phyloP scores from a whole-genome alignment of 2,888 invertebrate species.

The Drosophila nr. fundita region DNA sequence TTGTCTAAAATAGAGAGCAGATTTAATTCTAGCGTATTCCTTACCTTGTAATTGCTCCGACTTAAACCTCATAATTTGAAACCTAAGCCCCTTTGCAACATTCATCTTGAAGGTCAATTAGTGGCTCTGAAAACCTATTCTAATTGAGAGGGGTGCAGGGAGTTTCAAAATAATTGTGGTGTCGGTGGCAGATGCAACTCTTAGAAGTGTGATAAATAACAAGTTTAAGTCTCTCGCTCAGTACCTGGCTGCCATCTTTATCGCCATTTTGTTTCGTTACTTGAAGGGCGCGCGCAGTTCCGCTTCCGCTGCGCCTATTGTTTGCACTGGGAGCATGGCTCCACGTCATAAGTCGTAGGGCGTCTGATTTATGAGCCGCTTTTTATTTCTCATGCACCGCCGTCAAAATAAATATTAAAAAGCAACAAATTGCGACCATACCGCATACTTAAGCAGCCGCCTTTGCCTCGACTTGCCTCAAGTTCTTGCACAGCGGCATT shows the following conservation, averaged over 20 bases:
- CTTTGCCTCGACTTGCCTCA: conserved; percentile 18
- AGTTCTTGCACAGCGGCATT: conserved; percentile 29
- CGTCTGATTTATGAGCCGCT: conserved; percentile 72
- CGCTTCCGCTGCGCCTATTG: conserved; percentile 60
- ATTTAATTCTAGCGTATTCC: background rate
- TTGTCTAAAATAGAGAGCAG: background rate
- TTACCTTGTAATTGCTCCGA: background rate
- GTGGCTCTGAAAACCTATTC: conserved; percentile 9
- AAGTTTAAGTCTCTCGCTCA: conserved; percentile 57
- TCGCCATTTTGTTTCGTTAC: conserved; percentile 35
- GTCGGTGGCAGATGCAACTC: conserved; percentile 53
- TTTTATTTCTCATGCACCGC: conserved; percentile 50
- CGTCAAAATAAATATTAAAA: conserved; percentile 75
- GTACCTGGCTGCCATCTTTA: conserved; percentile 52
- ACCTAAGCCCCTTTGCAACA: background rate
- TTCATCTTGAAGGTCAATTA: conserved; percentile 32
- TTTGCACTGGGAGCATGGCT: conserved; percentile 27
- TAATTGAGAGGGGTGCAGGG: background rate
- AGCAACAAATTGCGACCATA: conserved; percentile 69
- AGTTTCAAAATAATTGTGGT: conserved; percentile 14
- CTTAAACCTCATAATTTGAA: background rate
- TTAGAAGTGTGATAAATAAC: conserved; percentile 68
- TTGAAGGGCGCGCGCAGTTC: conserved; percentile 33
- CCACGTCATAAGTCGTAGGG: conserved; percentile 41
- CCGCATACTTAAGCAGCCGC: conserved; percentile 1